A percentile compares a stretch with the other conserved stretches of the same genome.
Evolutionary conservation across 2,797 vertebrate genomes (phyloP).

Genomic region (Pteronotus mesoamericanus): DNA sequence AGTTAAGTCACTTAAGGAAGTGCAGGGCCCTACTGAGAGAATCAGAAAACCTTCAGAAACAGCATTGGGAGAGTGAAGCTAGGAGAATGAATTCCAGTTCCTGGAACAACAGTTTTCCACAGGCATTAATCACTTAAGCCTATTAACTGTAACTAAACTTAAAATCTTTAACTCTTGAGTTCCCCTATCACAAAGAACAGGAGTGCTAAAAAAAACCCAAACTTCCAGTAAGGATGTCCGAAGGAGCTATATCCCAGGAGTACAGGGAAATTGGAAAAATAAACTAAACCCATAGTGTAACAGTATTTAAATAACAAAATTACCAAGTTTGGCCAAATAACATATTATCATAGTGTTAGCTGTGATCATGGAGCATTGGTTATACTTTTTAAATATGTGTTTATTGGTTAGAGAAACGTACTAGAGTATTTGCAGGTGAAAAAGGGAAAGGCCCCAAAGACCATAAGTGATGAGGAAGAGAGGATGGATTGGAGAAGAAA

Average conservation of each 20-base stretch:
- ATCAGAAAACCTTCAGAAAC: not conserved
- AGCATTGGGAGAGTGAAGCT: not conserved
- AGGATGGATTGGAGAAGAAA: not conserved
- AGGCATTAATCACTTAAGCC: no score
- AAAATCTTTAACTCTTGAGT: no score
- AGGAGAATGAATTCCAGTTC: no score
- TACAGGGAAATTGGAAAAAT: not conserved
- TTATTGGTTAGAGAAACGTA: not conserved
- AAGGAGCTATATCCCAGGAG: not conserved
- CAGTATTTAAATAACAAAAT: not conserved
- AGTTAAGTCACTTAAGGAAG: not conserved
- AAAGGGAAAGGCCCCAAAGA: not conserved
- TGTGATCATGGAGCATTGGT: not conserved
- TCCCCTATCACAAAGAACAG: not conserved
- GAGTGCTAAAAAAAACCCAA: not conserved
- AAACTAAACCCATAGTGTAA: not conserved
- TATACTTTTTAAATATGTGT: not conserved
- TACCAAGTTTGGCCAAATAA: not conserved
- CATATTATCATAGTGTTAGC: not conserved
- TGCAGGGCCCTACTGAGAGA: not conserved
- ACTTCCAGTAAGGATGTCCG: not conserved
- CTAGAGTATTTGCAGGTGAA: not conserved
- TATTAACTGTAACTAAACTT: no score
- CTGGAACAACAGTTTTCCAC: no score
- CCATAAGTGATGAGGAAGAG: not conserved